These are phyloP conservation scores for Meta bourneti DNA, from an alignment of 2,888 invertebrate genomes.

Conservation along the genomic window DNA sequence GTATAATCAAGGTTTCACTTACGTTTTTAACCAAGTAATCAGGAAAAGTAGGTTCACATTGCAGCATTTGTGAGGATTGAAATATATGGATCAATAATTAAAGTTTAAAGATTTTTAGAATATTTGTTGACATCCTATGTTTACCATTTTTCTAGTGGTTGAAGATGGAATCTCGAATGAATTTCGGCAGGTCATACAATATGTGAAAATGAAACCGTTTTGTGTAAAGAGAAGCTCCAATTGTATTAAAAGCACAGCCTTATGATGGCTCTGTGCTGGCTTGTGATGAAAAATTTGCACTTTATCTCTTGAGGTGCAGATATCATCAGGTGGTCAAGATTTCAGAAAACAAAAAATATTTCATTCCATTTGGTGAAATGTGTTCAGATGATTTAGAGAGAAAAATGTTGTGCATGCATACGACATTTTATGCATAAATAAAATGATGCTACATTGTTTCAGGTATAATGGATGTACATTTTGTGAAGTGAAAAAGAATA, in stretches of 20 bases:
- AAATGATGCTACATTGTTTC: constrained; percentile 36
- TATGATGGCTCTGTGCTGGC: constrained; percentile 50
- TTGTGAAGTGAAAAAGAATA: constrained; percentile 24
- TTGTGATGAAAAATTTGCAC: constrained; percentile 38
- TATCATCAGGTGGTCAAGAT: constrained; percentile 52
- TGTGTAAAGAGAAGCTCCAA: constrained; percentile 27
- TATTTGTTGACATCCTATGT: neutral
- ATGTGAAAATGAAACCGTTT: constrained; percentile 35
- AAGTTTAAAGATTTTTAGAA: too few relatives aligned
- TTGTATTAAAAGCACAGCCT: constrained; percentile 39
- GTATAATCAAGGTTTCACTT: too few relatives aligned
- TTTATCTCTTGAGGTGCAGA: constrained; percentile 18
- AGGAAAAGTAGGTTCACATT: too few relatives aligned
- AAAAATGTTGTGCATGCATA: constrained; percentile 37
- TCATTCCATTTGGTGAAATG: constrained; percentile 71
- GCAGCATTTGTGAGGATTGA: too few relatives aligned
- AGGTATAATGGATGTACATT: constrained; percentile 47
- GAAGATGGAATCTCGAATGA: constrained; percentile 56
- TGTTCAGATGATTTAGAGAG: constrained; percentile 67
- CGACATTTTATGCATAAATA: constrained; percentile 48
- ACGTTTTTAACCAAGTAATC: too few relatives aligned
- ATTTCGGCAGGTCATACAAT: constrained; percentile 48
- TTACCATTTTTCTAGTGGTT: constrained; percentile 44
- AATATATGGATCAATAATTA: too few relatives aligned
- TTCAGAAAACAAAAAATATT: constrained; percentile 9